A percentile compares a stretch with the other conserved stretches of the same genome.
Evolutionary conservation across 2,113 vertebrate genomes (phyloP).

Genomic region (Zosterops japonicus): DNA sequence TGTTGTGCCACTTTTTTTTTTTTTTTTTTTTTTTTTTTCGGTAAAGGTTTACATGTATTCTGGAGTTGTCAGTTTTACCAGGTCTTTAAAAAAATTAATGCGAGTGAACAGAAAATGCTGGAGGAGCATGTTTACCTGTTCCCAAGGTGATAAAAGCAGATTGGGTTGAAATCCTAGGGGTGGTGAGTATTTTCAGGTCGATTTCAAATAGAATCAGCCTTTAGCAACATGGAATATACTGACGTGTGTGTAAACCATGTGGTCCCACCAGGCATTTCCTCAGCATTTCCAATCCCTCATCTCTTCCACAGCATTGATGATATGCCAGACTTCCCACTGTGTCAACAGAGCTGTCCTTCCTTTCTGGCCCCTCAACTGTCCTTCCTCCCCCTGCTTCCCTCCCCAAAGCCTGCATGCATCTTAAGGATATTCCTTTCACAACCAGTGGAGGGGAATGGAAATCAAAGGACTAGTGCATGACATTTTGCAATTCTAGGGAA

Average conservation of each 20-base stretch:
- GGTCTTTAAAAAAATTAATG: neutral
- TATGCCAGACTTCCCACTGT: neutral
- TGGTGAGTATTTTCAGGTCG: neutral
- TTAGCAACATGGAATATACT: neutral
- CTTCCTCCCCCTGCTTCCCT: neutral
- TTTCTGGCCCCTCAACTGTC: fast-evolving
- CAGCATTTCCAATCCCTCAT: neutral
- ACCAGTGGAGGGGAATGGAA: neutral
- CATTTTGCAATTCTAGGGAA: neutral
- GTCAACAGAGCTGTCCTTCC: neutral
- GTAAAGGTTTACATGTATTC: neutral
- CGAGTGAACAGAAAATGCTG: neutral
- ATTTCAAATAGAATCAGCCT: conserved; percentile 5
- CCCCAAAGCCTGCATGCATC: neutral
- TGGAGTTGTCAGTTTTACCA: neutral
- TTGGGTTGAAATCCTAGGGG: neutral
- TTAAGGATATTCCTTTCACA: neutral
- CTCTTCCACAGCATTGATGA: neutral
- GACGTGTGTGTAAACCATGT: neutral
- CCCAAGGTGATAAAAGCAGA: conserved; percentile 37
- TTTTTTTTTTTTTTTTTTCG: neutral
- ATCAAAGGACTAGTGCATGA: neutral
- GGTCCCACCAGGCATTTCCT: neutral
- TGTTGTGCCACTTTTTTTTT: neutral
- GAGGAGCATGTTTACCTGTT: conserved; percentile 13